These are phyloP conservation scores for Pecten maximus DNA, from an alignment of 2,888 invertebrate genomes.

Conservation along the genomic window DNA sequence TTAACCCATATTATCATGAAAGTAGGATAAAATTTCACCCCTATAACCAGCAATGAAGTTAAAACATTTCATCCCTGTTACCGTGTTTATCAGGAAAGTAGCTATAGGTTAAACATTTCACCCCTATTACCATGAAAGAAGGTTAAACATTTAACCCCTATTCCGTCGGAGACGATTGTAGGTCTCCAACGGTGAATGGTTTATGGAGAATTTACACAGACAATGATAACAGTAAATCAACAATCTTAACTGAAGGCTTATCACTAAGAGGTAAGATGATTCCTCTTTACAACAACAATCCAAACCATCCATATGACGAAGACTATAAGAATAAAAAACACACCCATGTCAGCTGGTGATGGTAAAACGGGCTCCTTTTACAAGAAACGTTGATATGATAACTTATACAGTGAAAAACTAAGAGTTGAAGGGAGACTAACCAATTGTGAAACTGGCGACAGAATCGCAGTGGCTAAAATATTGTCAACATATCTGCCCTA, in stretches of 20 bases:
- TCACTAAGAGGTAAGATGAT: neutral
- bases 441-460: slow-evolving; percentile 41
- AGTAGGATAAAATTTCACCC: too few relatives aligned
- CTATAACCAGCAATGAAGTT: too few relatives aligned
- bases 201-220: slow-evolving; percentile 46
- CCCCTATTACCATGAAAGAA: too few relatives aligned
- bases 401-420: slow-evolving; percentile 34
- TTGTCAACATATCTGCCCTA: neutral
- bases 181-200: slow-evolving; percentile 42
- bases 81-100: too few relatives aligned
- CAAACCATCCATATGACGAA: neutral
- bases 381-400: slow-evolving; percentile 43
- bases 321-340: slow-evolving; percentile 21
- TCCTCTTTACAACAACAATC: neutral
- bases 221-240: neutral
- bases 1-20: too few relatives aligned
- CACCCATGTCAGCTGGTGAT: slow-evolving; percentile 46
- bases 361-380: slow-evolving; percentile 26
- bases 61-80: too few relatives aligned
- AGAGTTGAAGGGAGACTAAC: slow-evolving; percentile 41
- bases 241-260: neutral
- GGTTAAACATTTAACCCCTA: too few relatives aligned
- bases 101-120: too few relatives aligned
- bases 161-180: neutral
- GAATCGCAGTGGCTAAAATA: neutral